Base-by-base conservation (phyloP, 2,113 vertebrate genomes). In the Sceloporus undulatus region DNA sequence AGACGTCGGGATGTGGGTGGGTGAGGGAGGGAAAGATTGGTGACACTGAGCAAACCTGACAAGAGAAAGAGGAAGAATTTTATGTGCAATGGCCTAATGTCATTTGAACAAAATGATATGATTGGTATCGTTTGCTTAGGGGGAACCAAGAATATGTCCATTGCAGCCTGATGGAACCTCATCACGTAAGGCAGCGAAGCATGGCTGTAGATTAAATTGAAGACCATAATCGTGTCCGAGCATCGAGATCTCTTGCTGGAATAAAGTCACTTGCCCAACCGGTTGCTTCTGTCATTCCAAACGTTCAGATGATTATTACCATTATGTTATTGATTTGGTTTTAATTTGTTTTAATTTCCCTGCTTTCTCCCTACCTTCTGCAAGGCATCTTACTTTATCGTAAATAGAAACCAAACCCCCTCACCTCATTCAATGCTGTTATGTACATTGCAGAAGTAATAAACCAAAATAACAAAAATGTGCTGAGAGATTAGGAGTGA, bases 51-150 rank as follows among this genome's bases (percentile, higher is more conserved):
- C 86, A 88, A 86, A 93, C 84, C 89, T 91, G 91, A 95, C 94
- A 96, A 86, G 90, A 71, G 83, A 87, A 91, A 91, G 90, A 81
- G 91, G 88, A 94, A 90, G 90, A 93, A 92, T n/a, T 92, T 94
- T 91, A 93, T 92, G 90, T 92, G 79, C 87, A 93, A 93, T 90
- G 66, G 74, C 88, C 89, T 88, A 92, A 87, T 89, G 82, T 66
- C 86, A 89, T 87, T 91, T 93, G 59, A 73, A 87, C 91, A 92
- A 92, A 85, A 91, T 78, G 73, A 77, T 89, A 86, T 89, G n/a
- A n/a, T 89, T 89, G 79, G n/a, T n/a, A n/a, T 82, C 82, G 48
- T 82, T 77, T 82, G 79, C 85, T 82, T 71, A 70, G 84, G 65
- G 34, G 79, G 62, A 42, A 77, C 62, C 79, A 66, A 78, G 86